These are phyloP conservation scores for Agonopterix subpropinquella DNA, from an alignment of 2,888 invertebrate species.

Conservation along the genomic window DNA sequence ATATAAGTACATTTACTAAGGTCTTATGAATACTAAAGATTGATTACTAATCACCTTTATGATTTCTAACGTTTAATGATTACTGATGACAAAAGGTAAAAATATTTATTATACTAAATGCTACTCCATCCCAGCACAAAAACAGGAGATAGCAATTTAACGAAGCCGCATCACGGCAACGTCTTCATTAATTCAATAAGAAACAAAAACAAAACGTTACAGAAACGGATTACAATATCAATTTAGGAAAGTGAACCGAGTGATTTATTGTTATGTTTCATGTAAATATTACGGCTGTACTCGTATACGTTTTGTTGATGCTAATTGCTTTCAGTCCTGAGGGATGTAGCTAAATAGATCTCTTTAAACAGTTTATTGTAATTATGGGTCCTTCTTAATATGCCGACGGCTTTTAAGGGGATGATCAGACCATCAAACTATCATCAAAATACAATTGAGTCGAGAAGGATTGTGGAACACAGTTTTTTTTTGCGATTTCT, in stretches of 20 bases:
- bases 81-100: background rate
- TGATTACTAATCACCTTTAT: too few relatives aligned
- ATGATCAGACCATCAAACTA: too few relatives aligned
- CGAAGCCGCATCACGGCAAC: constrained; percentile 65
- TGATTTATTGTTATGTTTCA: constrained; percentile 65
- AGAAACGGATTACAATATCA: constrained; percentile 71
- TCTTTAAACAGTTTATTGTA: background rate
- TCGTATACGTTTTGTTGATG: constrained; percentile 27
- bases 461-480: too few relatives aligned
- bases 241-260: constrained; percentile 71
- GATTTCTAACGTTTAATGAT: too few relatives aligned
- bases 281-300: constrained; percentile 51
- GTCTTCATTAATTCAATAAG: constrained; percentile 70
- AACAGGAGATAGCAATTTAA: constrained; percentile 67
- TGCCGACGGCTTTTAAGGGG: too few relatives aligned
- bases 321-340: constrained; percentile 35
- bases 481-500: too few relatives aligned
- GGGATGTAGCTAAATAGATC: constrained; percentile 3
- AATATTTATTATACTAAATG: constrained; percentile 9
- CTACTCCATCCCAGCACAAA: constrained; percentile 32
- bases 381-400: too few relatives aligned
- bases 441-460: too few relatives aligned
- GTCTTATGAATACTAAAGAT: too few relatives aligned
- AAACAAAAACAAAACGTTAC: constrained; percentile 58
- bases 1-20: too few relatives aligned